phyloP scores from a whole-genome alignment of 1,140 invertebrate species.

The Neodiprion pinetum region DNA sequence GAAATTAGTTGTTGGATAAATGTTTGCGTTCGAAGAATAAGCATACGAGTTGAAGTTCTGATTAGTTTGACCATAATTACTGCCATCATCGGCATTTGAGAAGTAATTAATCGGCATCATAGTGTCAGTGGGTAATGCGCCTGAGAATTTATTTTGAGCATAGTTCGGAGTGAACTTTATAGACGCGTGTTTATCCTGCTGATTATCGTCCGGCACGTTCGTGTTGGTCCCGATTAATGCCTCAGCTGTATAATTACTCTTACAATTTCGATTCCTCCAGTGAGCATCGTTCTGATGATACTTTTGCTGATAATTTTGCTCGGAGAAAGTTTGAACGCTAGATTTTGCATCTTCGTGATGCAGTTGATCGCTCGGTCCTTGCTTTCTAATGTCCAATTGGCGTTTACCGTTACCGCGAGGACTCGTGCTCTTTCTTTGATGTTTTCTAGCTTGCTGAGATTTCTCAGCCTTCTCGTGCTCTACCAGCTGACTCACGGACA shows the following conservation, averaged over 20 bases:
- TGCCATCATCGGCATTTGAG: constrained; percentile 51
- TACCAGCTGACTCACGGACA: constrained; percentile 73
- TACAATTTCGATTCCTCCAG: constrained; percentile 58
- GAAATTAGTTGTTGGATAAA: constrained; percentile 57
- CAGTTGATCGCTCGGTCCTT: constrained; percentile 41
- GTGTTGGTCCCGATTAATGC: constrained; percentile 62
- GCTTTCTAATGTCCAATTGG: constrained; percentile 56
- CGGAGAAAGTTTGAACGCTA: constrained; percentile 38
- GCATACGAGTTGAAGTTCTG: constrained; percentile 59
- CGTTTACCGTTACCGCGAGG: constrained; percentile 50
- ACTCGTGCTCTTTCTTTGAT: constrained; percentile 50
- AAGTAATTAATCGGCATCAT: constrained; percentile 59
- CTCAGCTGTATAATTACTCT: constrained; percentile 69
- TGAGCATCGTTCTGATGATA: constrained; percentile 56
- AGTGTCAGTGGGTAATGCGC: constrained; percentile 44
- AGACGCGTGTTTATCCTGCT: constrained; percentile 51
- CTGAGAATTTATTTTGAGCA: constrained; percentile 54
- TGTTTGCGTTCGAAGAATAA: constrained; percentile 58
- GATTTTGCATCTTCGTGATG: constrained; percentile 54
- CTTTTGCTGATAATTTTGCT: constrained; percentile 52
- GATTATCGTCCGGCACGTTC: constrained; percentile 49
- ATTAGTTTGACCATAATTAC: constrained; percentile 54
- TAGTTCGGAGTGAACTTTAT: constrained; percentile 55
- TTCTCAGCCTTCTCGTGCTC: constrained; percentile 66
- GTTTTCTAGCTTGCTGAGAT: constrained; percentile 39